Base-by-base conservation (phyloP, 2,888 invertebrate genomes). In the Patella ulyssiponensis region DNA sequence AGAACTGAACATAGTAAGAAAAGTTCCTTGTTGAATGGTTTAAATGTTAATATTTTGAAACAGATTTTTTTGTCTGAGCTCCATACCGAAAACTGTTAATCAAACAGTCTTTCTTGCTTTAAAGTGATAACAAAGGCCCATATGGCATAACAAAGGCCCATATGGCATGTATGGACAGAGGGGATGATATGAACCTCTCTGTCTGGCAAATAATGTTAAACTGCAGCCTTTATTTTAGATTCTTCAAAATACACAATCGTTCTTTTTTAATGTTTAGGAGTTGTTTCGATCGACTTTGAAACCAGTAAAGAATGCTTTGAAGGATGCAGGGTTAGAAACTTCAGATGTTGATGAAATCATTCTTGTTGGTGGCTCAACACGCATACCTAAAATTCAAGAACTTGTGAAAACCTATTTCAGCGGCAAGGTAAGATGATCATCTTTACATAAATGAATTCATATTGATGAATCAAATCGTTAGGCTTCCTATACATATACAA, bases 261-360 rank as follows among this genome's bases (percentile, higher is more conserved):
- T 44, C 1, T 20, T 64, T 17, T 23, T 17, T 72, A 56, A 54
- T 17, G 76, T 76, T 1, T 81, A 92, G 92, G 93, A 93, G 83
- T 87, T 93, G 75, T 93, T 93, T 93, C 94, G 96, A 88, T 96
- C 96, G 9, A 98, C 98, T 52, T 94, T 98, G 93, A 97, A 97
- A 92, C 98, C 98, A 9, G 98, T 98, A 9, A 96, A 97, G 92
- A 96, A 97, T 92, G 97, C 98, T 15, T 93, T 99, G 89, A 98
- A 98, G 92, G 99, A 99, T 92, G 97, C 98, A 20, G 98, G 98
- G 92, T 96, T 99, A 95, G 97, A 97, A 93, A 98, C 98, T 92
- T 96, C 96, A 88, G 98, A 99, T 89, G 96, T 99, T 51, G 96
- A 99, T 92, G 99, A 99, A 93, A 98, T 99, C 89, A 98, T 99